Percentiles rank a stretch among this genome's conserved stretches.
These are phyloP conservation scores for Pandion haliaetus DNA, from an alignment of 2,113 vertebrate species.

Conservation along the genomic window DNA sequence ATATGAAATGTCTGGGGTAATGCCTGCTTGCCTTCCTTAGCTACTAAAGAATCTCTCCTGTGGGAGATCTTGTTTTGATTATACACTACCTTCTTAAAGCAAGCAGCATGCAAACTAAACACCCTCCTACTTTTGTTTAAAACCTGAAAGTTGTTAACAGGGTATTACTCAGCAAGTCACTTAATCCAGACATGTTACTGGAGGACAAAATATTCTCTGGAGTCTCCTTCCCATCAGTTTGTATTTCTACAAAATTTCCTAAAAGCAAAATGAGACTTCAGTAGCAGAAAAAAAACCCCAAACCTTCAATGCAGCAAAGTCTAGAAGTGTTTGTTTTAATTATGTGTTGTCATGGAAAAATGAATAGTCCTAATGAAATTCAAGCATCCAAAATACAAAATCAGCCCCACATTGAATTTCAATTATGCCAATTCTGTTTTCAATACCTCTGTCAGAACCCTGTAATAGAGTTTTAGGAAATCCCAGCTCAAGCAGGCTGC, in stretches of 20 bases:
- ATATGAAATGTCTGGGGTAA: neutral
- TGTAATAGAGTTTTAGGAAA: neutral
- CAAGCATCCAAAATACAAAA: neutral
- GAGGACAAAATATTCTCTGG: constrained; percentile 23
- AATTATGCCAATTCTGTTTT: neutral
- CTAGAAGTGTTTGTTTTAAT: neutral
- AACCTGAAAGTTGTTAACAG: constrained; percentile 28
- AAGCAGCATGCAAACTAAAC: neutral
- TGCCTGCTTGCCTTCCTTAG: neutral
- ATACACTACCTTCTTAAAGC: neutral
- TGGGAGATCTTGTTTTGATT: constrained; percentile 11
- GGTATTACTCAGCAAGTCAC: constrained; percentile 18
- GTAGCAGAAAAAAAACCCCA: neutral
- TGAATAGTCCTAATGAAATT: neutral
- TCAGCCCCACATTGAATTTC: neutral
- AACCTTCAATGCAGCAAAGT: neutral
- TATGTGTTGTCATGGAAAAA: neutral
- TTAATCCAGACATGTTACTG: neutral
- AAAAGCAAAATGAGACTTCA: neutral
- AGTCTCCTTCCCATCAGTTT: neutral
- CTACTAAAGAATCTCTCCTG: neutral
- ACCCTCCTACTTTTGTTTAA: neutral
- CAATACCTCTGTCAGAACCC: neutral
- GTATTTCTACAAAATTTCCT: neutral
- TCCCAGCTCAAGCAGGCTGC: neutral